phyloP scores from a whole-genome alignment of 1,140 invertebrate species.

The Drosophila saltans region DNA sequence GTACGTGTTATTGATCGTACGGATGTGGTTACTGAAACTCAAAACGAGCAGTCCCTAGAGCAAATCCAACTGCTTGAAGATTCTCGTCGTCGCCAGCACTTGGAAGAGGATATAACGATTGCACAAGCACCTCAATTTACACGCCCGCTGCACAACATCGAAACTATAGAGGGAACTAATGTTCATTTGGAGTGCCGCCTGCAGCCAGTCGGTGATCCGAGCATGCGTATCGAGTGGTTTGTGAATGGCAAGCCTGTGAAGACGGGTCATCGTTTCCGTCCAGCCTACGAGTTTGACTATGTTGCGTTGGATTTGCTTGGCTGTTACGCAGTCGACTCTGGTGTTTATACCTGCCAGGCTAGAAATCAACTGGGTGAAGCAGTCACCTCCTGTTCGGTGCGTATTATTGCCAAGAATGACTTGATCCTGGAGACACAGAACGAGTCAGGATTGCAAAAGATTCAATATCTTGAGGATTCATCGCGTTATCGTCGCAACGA shows the following conservation, averaged over 20 bases:
- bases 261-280: slow-evolving; percentile 96
- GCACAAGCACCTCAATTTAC: slow-evolving; percentile 94
- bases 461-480: slow-evolving; percentile 94
- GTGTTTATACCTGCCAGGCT: slow-evolving; percentile 97
- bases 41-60: slow-evolving; percentile 97
- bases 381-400: slow-evolving; percentile 94
- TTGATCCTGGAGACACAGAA: slow-evolving; percentile 93
- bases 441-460: slow-evolving; percentile 93
- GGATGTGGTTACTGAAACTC: slow-evolving; percentile 95
- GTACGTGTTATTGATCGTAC: slow-evolving; percentile 92
- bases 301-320: slow-evolving; percentile 97
- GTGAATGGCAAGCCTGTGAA: slow-evolving; percentile 95
- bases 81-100: slow-evolving; percentile 88
- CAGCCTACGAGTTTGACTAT: slow-evolving; percentile 98
- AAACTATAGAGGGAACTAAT: slow-evolving; percentile 95
- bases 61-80: slow-evolving; percentile 98
- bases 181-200: slow-evolving; percentile 96
- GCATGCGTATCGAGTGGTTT: slow-evolving; percentile 98
- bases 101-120: slow-evolving; percentile 90
- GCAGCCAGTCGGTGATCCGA: slow-evolving; percentile 96
- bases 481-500: slow-evolving; percentile 93
- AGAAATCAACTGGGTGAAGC: slow-evolving; percentile 96
- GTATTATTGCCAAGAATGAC: slow-evolving; percentile 94
- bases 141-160: slow-evolving; percentile 93
- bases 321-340: slow-evolving; percentile 98